Conservation (phyloP, 2,888 invertebrate genomes). For the Drosophila recens region DNA sequence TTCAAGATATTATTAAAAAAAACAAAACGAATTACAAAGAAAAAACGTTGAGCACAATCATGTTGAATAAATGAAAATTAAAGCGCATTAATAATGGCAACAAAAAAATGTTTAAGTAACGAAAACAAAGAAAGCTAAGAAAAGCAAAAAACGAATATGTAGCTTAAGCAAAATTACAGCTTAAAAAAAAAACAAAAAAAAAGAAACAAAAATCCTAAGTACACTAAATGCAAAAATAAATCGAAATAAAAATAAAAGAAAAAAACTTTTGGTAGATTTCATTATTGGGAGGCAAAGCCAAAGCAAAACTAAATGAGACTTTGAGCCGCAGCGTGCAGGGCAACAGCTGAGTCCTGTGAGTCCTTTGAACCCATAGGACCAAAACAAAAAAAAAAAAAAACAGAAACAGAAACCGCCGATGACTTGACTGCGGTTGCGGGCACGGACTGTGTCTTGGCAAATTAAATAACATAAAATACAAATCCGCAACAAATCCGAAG, state of each 20-base stretch:
- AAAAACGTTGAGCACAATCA: constrained; percentile 85
- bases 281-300: constrained; percentile 31
- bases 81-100: constrained; percentile 62
- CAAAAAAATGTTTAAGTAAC: constrained; percentile 39
- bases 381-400: not conserved
- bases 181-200: constrained; percentile 38
- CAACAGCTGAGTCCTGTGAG: constrained; percentile 63
- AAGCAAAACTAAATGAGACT: constrained; percentile 62
- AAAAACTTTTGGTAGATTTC: constrained; percentile 26
- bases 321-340: constrained; percentile 60
- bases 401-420: not conserved
- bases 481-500: constrained; percentile 64
- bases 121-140: constrained; percentile 49
- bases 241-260: constrained; percentile 38
- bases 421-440: not conserved
- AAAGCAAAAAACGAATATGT: constrained; percentile 39
- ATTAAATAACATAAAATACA: constrained; percentile 75
- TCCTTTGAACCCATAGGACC: constrained; percentile 5
- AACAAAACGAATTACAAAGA: constrained; percentile 51
- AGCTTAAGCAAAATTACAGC: constrained; percentile 63
- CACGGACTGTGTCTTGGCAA: constrained; percentile 35
- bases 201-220: constrained; percentile 52
- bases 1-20: constrained; percentile 32
- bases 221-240: constrained; percentile 59
- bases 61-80: constrained; percentile 68